Base-by-base conservation (phyloP, 2,888 invertebrate species). In the Conchocele bisecta region DNA sequence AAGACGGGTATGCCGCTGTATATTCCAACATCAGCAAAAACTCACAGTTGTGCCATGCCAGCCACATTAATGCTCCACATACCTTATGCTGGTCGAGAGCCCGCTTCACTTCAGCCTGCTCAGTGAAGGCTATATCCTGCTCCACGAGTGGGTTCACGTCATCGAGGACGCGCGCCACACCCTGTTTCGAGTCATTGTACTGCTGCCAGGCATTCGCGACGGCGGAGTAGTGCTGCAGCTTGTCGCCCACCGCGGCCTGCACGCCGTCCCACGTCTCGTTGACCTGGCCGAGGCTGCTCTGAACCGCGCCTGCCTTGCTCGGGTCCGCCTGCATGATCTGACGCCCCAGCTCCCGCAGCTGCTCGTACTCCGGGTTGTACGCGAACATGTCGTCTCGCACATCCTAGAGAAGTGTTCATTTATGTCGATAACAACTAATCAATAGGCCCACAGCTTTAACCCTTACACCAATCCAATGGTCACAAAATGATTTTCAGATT, bases 281-380 rank as follows among this genome's bases (percentile, higher is more conserved):
- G 33, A 89, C 78, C 61, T 83, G 77, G 22, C 56, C 69, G 17
- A 89, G 78, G 50, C 82, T 82, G 29, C 80, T 78, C 74, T 89
- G 87, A n/a, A 87, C 83, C 24, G 80, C 75, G 1, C 78, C 67
- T 11, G 79, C 75, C 54, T 85, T 84, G 35, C 73, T 67, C 22
- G 81, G 77, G 70, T 89, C 90, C 13, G 82, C 78, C 41, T 85
- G 82, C 83, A 85, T 84, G 63, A 90, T 85, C 70, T 88, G 86
- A 20, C 86, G 95, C 94, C 91, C 97, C 95, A 92, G 95, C 95
- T 87, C 95, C 94, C 94, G 96, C 94, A 77, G 96, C 91, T 83
- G 94, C 93, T 60, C 95, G 93, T 86, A 88, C 54, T 88, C 86
- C 41, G 87, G 83, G 75, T 86, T 86, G 64, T 80, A 75, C 9